Evolutionary conservation across 2,888 invertebrate species (phyloP).

Genomic region (Thalpophila matura): DNA sequence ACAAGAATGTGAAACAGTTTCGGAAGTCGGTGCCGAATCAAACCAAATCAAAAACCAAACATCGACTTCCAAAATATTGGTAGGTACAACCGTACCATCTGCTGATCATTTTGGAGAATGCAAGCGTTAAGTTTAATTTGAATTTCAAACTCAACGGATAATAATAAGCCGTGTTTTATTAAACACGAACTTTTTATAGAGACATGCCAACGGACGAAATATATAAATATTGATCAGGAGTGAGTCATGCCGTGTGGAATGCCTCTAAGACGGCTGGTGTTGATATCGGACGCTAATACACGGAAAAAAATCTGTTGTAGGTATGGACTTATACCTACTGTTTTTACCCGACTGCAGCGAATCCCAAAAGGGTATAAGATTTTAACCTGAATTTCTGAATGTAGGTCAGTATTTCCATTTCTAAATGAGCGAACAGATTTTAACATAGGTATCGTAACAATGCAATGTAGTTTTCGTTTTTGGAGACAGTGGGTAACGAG

Average conservation of each 20-base stretch:
- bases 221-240: slow-evolving; percentile 39
- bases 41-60: no score
- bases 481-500: no score
- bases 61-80: neutral
- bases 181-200: slow-evolving; percentile 41
- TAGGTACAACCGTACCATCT: neutral
- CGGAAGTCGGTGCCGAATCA: no score
- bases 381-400: no score
- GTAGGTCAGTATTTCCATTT: no score
- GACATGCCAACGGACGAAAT: slow-evolving; percentile 50
- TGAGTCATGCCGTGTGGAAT: slow-evolving; percentile 49
- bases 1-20: no score
- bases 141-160: slow-evolving; percentile 35
- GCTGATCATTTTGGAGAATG: neutral
- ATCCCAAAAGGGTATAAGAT: no score
- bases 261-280: slow-evolving; percentile 26
- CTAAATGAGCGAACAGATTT: no score
- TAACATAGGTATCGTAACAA: no score
- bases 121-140: slow-evolving; percentile 22
- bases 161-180: slow-evolving; percentile 20
- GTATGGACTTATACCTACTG: neutral
- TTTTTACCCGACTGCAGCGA: neutral
- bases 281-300: neutral
- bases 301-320: slow-evolving; percentile 1
- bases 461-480: no score